Base-by-base conservation (phyloP, 2,113 vertebrate genomes). In the Heterochromis multidens region DNA sequence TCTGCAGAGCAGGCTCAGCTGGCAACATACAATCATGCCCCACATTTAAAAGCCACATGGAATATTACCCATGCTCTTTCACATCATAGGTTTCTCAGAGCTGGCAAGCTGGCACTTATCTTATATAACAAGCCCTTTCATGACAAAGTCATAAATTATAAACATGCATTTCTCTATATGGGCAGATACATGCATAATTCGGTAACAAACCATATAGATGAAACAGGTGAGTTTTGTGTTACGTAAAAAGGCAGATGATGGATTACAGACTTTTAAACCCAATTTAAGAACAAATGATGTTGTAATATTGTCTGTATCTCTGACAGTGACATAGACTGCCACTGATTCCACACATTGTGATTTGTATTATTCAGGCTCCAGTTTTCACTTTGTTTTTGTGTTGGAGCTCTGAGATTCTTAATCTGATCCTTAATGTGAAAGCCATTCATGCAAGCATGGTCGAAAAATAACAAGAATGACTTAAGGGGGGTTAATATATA, bases 41-140 rank as follows among this genome's bases (percentile, higher is more conserved):
- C 82, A 85, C 81, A 87, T 91, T 62, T n/a, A 29, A 78, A 33
- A 67, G 21, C 49, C 87, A 67, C 82, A 6, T 79, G 87, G 83
- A 87, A 88, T 35, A 29, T 79, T 58, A 19, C 25, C 33, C 63
- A 57, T 23, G 70, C 65, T 49, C 33, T 57, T 85, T 83, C 83
- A 83, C 70, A 59, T 84, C n/a, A 21, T 21, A 10, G 78, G 7
- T 43, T 19, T 21, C 17, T 80, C 54, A 67, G 74, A 74, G 58
- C 57, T 62, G 79, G 37, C 63, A 60, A 57, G 10, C 25, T n/a
- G 2, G 70, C 77, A 60, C 74, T 72, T 70, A 83, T 59, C 35
- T 80, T 74, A 76, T 33, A 76, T 78, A 87, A 87, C 58, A 61
- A 43, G 21, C 33, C 61, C 84, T 23, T 74, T 80, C 35, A 43